phyloP scores from a whole-genome alignment of 35 echinoderm and acorn worm species.

The Apostichopus parvimensis region DNA sequence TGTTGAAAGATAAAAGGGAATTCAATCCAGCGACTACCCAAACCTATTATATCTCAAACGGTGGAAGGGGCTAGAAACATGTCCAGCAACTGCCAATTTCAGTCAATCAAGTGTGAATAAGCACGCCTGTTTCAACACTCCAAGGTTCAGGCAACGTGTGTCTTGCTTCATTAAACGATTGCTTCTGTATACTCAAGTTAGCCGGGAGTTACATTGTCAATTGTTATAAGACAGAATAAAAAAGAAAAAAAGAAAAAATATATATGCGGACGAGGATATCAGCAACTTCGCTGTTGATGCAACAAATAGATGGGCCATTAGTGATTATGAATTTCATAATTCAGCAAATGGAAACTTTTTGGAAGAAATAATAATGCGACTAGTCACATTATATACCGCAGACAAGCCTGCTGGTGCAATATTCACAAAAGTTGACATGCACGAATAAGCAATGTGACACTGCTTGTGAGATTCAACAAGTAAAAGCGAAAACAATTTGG shows the following conservation, averaged over 20 bases:
- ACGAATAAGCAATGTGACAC: no score
- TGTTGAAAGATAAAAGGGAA: neutral
- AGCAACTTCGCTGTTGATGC: neutral
- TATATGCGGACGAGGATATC: no score
- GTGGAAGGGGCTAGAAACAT: neutral
- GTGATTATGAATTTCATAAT: neutral
- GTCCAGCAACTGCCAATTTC: conserved; percentile 47
- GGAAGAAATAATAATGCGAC: no score
- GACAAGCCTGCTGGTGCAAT: no score
- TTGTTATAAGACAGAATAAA: neutral
- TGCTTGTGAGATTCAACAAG: no score
- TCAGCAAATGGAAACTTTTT: no score
- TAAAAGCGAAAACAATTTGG: no score
- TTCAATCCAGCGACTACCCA: neutral
- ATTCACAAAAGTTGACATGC: no score
- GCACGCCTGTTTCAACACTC: conserved; percentile 31
- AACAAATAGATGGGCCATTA: neutral
- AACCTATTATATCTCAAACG: neutral
- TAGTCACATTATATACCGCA: no score
- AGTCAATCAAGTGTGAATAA: conserved; percentile 17
- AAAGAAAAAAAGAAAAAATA: neutral
- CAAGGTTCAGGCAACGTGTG: neutral
- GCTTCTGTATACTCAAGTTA: neutral
- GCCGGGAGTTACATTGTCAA: neutral
- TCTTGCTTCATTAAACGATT: neutral